These are phyloP conservation scores for Cremastobaeus sp. DNA, from an alignment of 2,888 invertebrate species.

Conservation along the genomic window DNA sequence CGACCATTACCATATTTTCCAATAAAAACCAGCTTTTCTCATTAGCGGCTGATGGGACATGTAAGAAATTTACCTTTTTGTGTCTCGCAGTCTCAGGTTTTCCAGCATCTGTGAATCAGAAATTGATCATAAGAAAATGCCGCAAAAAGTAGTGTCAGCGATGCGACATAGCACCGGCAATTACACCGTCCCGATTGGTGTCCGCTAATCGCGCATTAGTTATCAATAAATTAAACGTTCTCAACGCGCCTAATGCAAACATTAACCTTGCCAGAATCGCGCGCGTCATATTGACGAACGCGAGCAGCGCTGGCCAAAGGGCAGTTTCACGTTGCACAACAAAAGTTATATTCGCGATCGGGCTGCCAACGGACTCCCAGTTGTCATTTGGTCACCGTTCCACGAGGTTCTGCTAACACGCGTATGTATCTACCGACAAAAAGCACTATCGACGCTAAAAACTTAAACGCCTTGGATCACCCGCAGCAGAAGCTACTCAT, in stretches of 20 bases:
- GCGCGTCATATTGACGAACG: conserved; percentile 64
- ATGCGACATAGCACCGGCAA: no score
- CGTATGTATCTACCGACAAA: conserved; percentile 35
- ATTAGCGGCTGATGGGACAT: no score
- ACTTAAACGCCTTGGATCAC: no score
- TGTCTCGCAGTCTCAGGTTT: no score
- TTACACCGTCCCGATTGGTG: conserved; percentile 1
- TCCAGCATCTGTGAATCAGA: no score
- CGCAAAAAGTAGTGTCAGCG: no score
- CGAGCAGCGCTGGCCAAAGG: conserved; percentile 69
- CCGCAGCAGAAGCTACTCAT: no score
- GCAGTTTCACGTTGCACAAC: conserved; percentile 69
- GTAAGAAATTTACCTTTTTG: no score
- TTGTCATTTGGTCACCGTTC: conserved; percentile 67
- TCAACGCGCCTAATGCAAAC: conserved; percentile 21
- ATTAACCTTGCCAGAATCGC: conserved; percentile 50
- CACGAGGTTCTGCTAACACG: conserved; percentile 47
- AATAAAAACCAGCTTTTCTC: no score
- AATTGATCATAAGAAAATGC: background rate
- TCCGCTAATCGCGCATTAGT: conserved; percentile 23
- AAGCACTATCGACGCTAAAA: no score
- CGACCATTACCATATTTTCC: no score
- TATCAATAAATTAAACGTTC: conserved; percentile 35
- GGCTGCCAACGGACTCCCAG: conserved; percentile 67
- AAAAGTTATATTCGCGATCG: conserved; percentile 63